These are phyloP conservation scores for Archegozetes longisetosus DNA, from an alignment of 1,140 invertebrate species.

Conservation along the genomic window DNA sequence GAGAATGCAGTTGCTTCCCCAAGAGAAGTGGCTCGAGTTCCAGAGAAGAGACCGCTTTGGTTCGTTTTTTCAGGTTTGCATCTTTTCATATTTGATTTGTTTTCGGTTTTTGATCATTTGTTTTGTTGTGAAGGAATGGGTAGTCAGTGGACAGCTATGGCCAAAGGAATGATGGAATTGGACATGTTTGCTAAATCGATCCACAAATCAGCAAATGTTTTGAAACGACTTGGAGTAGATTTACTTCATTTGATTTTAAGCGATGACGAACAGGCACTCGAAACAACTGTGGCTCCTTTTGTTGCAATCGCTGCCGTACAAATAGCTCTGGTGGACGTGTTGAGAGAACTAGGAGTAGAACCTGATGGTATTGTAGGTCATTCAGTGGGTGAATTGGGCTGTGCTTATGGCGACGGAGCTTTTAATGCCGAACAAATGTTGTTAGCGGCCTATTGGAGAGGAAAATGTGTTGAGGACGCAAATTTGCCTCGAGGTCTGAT, in stretches of 20 bases:
- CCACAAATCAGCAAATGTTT: slow-evolving; percentile 47
- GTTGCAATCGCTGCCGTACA: slow-evolving; percentile 69
- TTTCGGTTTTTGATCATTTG: slow-evolving; percentile 38
- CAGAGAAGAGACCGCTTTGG: slow-evolving; percentile 55
- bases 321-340: slow-evolving; percentile 35
- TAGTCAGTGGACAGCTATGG: slow-evolving; percentile 90
- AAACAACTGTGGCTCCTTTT: slow-evolving; percentile 64
- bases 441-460: slow-evolving; percentile 35
- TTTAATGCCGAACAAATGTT: slow-evolving; percentile 38
- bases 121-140: slow-evolving; percentile 78
- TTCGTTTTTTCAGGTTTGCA: slow-evolving; percentile 65
- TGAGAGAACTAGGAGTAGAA: slow-evolving; percentile 29
- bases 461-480: slow-evolving; percentile 6
- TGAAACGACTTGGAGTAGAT: slow-evolving; percentile 60
- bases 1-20: neutral
- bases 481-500: slow-evolving; percentile 32
- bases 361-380: slow-evolving; percentile 41
- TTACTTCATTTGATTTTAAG: slow-evolving; percentile 59
- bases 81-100: neutral
- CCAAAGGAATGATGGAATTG: slow-evolving; percentile 56
- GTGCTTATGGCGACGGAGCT: slow-evolving; percentile 39
- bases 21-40: neutral
- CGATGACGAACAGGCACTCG: slow-evolving; percentile 56
- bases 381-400: slow-evolving; percentile 36
- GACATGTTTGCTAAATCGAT: slow-evolving; percentile 60